Conservation (phyloP, 2,888 invertebrate species). For the Pterobdella sp. region DNA sequence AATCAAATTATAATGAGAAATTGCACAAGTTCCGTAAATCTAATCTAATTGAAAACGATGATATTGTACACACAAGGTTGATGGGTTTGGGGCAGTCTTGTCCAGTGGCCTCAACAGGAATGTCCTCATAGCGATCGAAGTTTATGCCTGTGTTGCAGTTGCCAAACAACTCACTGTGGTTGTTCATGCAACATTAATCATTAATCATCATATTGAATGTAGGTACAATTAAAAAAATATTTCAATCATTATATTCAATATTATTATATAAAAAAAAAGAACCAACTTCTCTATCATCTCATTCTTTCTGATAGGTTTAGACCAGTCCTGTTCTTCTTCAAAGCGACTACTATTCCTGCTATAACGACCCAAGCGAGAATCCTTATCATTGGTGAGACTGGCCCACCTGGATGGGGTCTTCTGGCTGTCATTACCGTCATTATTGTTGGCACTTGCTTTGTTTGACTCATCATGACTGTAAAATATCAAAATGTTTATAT, state of each 20-base stretch:
- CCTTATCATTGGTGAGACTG: constrained; percentile 6
- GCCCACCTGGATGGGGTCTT: constrained; percentile 23
- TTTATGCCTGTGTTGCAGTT: constrained; percentile 87
- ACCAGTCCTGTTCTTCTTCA: constrained; percentile 63
- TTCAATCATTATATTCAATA: no score
- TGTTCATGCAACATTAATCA: background rate
- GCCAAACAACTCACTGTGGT: constrained; percentile 51
- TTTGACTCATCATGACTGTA: background rate
- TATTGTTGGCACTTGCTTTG: background rate
- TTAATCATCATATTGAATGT: no score
- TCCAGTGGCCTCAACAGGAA: constrained; percentile 98
- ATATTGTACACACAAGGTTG: constrained; percentile 60
- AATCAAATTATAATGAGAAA: no score
- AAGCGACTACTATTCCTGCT: constrained; percentile 41
- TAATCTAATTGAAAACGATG: background rate
- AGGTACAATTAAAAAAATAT: no score
- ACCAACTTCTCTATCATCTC: constrained; percentile 78
- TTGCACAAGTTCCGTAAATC: no score
- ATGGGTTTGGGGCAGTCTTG: constrained; percentile 85
- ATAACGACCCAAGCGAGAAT: constrained; percentile 17
- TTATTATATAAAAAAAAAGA: no score
- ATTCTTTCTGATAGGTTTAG: constrained; percentile 73
- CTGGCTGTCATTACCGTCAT: constrained; percentile 7
- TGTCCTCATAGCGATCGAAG: constrained; percentile 99
- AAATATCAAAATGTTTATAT: no score